phyloP scores from a whole-genome alignment of 1,140 invertebrate genomes.

The Meloidogyne hapla region DNA sequence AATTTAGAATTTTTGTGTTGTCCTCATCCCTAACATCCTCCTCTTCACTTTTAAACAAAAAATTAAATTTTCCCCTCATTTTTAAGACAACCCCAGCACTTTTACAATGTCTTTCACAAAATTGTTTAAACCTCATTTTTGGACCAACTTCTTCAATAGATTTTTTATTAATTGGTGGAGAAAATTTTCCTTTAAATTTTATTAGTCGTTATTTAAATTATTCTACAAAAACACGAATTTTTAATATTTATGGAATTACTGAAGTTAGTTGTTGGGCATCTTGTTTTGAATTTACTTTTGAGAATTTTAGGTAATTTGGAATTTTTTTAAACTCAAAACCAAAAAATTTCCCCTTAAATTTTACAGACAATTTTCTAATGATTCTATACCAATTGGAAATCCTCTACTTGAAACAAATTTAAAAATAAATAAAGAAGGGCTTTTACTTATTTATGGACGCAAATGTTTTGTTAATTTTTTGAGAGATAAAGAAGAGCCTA shows the following conservation, averaged over 20 bases:
- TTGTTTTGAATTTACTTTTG: not conserved
- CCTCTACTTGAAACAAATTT: not conserved
- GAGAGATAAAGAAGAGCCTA: not conserved
- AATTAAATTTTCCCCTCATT: not conserved
- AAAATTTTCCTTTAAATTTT: conserved; percentile 30
- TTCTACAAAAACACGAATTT: not conserved
- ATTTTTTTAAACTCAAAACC: not conserved
- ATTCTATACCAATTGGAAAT: not conserved
- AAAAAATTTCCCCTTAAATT: not conserved
- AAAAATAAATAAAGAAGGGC: not conserved
- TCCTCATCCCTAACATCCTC: not conserved
- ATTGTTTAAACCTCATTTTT: conserved; percentile 13
- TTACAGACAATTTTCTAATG: conserved; percentile 8
- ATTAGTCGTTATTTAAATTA: not conserved
- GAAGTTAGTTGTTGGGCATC: conserved; percentile 33
- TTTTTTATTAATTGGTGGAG: conserved; percentile 25
- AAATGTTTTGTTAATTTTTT: conserved; percentile 14
- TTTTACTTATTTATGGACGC: conserved; percentile 13
- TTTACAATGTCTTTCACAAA: conserved; percentile 21
- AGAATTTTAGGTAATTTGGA: conserved; percentile 1
- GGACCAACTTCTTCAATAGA: conserved; percentile 20
- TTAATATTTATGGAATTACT: conserved; percentile 29
- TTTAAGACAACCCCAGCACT: conserved; percentile 26
- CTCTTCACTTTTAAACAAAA: not conserved
- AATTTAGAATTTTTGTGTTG: too few species aligned